Conservation (phyloP, 2,113 vertebrate genomes). For the Pygoscelis antarcticus region DNA sequence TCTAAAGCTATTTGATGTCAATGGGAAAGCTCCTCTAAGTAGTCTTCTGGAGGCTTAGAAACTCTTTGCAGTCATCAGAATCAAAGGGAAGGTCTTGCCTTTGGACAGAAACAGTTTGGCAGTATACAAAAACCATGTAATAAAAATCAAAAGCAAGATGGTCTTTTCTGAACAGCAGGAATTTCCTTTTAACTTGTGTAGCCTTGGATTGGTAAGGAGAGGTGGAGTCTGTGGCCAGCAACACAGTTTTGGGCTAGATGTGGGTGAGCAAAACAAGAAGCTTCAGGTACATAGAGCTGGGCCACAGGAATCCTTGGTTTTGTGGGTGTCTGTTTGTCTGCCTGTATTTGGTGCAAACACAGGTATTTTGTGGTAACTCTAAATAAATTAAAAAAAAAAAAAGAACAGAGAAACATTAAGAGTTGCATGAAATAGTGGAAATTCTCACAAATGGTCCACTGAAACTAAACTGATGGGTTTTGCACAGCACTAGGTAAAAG, state of each 20-base stretch:
- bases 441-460: background rate
- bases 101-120: conserved; percentile 10
- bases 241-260: background rate
- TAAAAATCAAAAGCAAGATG: background rate
- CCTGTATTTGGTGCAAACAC: background rate
- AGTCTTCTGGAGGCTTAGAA: conserved; percentile 22
- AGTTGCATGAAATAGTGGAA: background rate
- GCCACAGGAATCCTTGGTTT: background rate
- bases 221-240: background rate
- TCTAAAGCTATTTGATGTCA: conserved; percentile 16
- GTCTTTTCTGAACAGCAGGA: background rate
- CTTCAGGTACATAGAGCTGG: background rate
- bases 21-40: conserved; percentile 31
- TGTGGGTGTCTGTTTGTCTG: background rate
- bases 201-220: background rate
- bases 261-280: background rate
- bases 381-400: background rate
- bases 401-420: background rate
- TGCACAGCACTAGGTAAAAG: background rate
- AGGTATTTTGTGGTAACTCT: background rate
- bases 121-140: background rate
- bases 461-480: background rate
- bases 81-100: conserved; percentile 19
- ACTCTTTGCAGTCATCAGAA: conserved; percentile 15
- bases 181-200: background rate